phyloP scores from a whole-genome alignment of 2,113 vertebrate genomes.

The Mesembrinibis cayennensis region DNA sequence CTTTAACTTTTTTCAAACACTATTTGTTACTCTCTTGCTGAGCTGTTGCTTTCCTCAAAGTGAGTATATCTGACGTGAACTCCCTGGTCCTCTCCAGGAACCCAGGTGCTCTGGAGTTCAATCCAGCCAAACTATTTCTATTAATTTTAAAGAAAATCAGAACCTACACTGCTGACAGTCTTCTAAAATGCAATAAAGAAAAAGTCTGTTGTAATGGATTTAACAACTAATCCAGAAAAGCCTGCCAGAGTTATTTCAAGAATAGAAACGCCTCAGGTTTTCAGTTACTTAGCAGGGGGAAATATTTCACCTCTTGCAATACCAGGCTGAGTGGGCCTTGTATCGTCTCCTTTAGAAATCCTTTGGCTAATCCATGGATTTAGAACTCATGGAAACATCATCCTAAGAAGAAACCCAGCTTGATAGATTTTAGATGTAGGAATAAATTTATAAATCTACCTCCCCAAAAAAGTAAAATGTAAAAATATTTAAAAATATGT shows the following conservation, averaged over 20 bases:
- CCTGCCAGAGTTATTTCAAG: background rate
- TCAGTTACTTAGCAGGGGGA: background rate
- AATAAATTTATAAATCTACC: background rate
- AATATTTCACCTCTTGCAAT: background rate
- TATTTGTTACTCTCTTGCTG: background rate
- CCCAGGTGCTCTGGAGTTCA: background rate
- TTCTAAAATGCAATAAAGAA: background rate
- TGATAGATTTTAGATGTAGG: background rate
- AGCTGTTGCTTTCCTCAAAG: background rate
- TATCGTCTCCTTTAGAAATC: background rate
- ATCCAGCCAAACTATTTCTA: background rate
- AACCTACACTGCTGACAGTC: background rate
- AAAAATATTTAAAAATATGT: background rate
- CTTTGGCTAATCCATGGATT: background rate
- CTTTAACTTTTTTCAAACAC: background rate
- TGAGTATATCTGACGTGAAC: accelerated
- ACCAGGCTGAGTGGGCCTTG: background rate
- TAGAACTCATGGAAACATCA: background rate
- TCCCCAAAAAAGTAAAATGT: background rate
- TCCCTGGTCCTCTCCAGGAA: background rate
- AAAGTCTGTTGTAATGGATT: background rate
- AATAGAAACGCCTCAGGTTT: background rate
- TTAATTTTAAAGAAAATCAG: background rate
- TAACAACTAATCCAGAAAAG: background rate
- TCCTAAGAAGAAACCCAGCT: background rate